Conservation (phyloP, 2,113 vertebrate species). For the Oncorhynchus tshawytscha region DNA sequence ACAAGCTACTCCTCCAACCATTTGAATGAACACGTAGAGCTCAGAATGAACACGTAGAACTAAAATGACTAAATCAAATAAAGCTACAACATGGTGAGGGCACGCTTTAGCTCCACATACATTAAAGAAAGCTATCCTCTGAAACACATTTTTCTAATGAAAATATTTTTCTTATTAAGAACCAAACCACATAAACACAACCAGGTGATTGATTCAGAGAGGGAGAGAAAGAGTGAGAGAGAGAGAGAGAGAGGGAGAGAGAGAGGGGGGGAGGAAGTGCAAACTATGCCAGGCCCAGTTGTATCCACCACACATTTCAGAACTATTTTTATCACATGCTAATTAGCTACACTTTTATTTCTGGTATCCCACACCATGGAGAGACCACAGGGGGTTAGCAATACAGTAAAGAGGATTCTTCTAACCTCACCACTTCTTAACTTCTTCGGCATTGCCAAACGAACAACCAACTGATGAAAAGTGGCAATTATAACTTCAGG, state of each 20-base stretch:
- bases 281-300: constrained; percentile 50
- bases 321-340: constrained; percentile 68
- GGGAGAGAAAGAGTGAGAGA: not conserved
- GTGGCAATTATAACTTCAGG: not conserved
- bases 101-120: too few species aligned
- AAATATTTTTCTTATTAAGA: not conserved
- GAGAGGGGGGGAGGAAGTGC: constrained; percentile 1
- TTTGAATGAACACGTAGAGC: not conserved
- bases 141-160: not conserved
- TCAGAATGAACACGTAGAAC: not conserved
- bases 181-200: not conserved
- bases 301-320: constrained; percentile 25
- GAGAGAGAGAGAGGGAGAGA: not conserved
- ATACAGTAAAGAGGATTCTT: constrained; percentile 23
- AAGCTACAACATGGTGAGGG: too few species aligned
- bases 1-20: not conserved
- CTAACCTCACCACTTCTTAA: constrained; percentile 41
- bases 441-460: constrained; percentile 9
- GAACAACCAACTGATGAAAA: not conserved
- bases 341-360: constrained; percentile 67
- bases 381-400: constrained; percentile 53
- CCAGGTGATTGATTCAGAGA: not conserved
- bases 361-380: constrained; percentile 49
- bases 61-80: too few species aligned
- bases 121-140: not conserved